phyloP scores from a whole-genome alignment of 2,113 vertebrate species.

The Mirounga angustirostris region DNA sequence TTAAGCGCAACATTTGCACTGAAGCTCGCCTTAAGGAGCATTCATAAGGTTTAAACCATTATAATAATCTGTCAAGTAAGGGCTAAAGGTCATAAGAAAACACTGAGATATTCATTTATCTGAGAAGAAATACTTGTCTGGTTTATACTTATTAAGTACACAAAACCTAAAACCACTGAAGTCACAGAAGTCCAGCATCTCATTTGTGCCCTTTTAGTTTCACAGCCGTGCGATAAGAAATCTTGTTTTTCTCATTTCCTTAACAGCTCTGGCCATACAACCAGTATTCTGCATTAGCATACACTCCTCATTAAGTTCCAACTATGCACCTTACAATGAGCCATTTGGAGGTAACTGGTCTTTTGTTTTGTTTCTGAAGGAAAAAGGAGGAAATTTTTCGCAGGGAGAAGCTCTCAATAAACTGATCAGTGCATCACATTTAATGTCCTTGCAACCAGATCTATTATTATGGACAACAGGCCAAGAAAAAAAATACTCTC shows the following conservation, averaged over 20 bases:
- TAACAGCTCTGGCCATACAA: not conserved
- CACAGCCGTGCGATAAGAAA: not conserved
- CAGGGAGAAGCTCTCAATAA: constrained; percentile 2
- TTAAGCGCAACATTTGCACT: not conserved
- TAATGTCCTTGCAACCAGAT: constrained; percentile 47
- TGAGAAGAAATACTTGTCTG: constrained; percentile 47
- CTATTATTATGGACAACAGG: not conserved
- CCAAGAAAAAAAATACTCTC: constrained; percentile 31
- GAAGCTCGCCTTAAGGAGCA: not conserved
- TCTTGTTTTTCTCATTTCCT: constrained; percentile 38
- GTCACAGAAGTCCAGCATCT: constrained; percentile 36
- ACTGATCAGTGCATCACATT: not conserved
- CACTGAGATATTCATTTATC: not conserved
- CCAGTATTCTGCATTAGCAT: not conserved
- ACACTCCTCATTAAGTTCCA: not conserved
- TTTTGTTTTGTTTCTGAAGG: constrained; percentile 34
- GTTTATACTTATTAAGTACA: not conserved
- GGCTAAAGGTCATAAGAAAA: constrained; percentile 17
- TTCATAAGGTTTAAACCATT: not conserved
- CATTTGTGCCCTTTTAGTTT: not conserved
- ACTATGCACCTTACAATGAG: not conserved
- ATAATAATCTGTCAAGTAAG: constrained; percentile 9
- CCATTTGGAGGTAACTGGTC: not conserved
- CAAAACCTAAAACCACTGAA: constrained; percentile 32
- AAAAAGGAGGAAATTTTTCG: constrained; percentile 39